Base-by-base conservation (phyloP, 2,888 invertebrate species). In the Dascillus cervinus region DNA sequence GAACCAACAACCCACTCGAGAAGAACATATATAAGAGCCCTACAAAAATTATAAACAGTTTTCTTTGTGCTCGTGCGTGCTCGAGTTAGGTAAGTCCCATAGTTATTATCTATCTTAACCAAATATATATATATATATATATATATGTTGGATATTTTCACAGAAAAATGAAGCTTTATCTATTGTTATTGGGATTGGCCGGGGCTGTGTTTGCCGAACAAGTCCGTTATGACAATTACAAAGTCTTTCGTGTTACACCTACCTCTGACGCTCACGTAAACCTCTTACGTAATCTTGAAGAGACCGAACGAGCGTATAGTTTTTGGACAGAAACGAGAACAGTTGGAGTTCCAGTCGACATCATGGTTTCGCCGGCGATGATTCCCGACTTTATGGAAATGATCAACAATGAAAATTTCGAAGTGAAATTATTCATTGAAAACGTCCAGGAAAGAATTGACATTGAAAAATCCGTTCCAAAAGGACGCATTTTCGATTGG, bases 281-380 rank as follows among this genome's bases (percentile, higher is more conserved):
- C 1, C 10, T 3, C n/a, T 22, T 39, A 12, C 15, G 12, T 3
- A 6, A 32, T 4, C 10, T 39, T 2, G 15, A 27, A 29, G 11
- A 13, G 17, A 22, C 13, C 2, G 14, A 10, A 5, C 11, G 13
- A 2, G 26, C 26, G 3, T 35, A 13, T 22, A 41, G 38, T 25
- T 70, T 70, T 49, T 72, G 72, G 72, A 64, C 63, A 10, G 50
- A 50, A 2, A 48, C 63, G 10, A 46, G 52, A 12, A 43, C 60
- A 13, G 3, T 29, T 2, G 58, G 61, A 30, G 58, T 60, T 28
- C 62, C 70, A 4, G 68, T 55, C 2, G 53, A 74, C 26, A 58
- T 81, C 2, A 76, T 81, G 76, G 75, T 82, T 1, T 61, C 70
- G 6, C 79, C 81, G 0, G 58, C 65, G 4, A 60, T 68, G 17